A percentile compares a stretch with the other conserved stretches of the same genome.
Evolutionary conservation across 2,113 vertebrate species (phyloP).

Genomic region (Procavia capensis): DNA sequence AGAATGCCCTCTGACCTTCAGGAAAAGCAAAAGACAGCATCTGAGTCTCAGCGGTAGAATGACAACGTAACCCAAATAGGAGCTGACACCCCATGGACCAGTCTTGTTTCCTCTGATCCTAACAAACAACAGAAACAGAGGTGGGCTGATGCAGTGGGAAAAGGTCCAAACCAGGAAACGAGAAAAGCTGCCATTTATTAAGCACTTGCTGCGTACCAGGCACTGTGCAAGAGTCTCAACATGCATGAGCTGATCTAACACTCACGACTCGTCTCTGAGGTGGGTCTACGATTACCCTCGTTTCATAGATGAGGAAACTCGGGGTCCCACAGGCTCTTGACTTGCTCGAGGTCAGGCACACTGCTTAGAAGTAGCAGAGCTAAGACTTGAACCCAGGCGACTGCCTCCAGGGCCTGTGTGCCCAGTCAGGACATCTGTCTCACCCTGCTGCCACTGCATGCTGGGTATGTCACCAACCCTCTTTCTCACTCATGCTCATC

Average conservation of each 20-base stretch:
- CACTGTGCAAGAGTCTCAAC: too few species aligned
- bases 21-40: background rate
- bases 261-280: background rate
- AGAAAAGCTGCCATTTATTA: background rate
- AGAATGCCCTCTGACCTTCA: background rate
- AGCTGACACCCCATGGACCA: background rate
- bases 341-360: background rate
- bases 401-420: too few species aligned
- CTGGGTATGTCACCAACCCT: accelerated
- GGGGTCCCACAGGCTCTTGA: background rate
- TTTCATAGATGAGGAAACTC: background rate
- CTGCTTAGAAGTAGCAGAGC: background rate
- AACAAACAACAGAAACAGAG: background rate
- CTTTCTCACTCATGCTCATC: background rate
- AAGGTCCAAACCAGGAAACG: background rate
- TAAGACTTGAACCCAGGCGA: background rate
- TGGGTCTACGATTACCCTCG: background rate
- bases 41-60: background rate
- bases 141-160: background rate
- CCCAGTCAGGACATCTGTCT: background rate
- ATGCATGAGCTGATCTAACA: background rate
- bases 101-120: accelerated
- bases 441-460: accelerated
- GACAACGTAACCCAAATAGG: background rate
- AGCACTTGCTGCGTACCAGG: background rate